Conservation (phyloP, 2,888 invertebrate species). For the Parochlus steinenii region DNA sequence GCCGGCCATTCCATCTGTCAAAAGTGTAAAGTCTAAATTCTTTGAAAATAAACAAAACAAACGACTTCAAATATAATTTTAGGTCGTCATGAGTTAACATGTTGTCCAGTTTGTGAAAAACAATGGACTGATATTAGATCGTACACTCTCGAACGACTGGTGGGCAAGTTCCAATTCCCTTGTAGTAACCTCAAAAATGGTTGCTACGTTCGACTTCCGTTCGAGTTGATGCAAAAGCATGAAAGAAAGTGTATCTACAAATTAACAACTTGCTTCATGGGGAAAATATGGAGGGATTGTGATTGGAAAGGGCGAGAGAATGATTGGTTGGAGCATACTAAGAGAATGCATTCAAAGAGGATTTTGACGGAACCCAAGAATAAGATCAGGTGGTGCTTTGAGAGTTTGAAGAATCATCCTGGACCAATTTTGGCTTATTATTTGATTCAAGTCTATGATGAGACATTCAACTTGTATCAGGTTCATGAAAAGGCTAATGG, state of each 20-base stretch:
- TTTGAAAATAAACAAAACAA: too few species aligned
- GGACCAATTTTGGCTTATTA: constrained; percentile 26
- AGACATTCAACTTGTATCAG: constrained; percentile 29
- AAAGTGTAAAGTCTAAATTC: too few species aligned
- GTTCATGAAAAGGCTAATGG: constrained; percentile 20
- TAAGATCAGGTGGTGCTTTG: constrained; percentile 20
- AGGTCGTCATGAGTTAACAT: too few species aligned
- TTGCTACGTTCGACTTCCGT: constrained; percentile 37
- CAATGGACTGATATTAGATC: constrained; percentile 37
- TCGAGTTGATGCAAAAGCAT: constrained; percentile 36
- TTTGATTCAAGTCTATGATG: constrained; percentile 24
- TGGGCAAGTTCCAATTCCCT: constrained; percentile 40
- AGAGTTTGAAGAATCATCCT: constrained; percentile 13
- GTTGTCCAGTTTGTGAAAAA: constrained; percentile 29
- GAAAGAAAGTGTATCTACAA: constrained; percentile 28
- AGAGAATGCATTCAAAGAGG: constrained; percentile 33
- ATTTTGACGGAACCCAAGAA: constrained; percentile 22
- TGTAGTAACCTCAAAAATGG: constrained; percentile 35
- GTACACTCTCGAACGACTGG: constrained; percentile 38
- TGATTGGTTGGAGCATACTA: constrained; percentile 44
- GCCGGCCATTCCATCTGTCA: constrained; percentile 29
- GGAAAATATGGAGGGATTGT: constrained; percentile 34
- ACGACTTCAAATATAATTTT: too few species aligned
- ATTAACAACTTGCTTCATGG: constrained; percentile 30
- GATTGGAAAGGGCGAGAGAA: constrained; percentile 41